phyloP scores from a whole-genome alignment of 1,140 invertebrate genomes.

The Cardiocondyla obscurior region DNA sequence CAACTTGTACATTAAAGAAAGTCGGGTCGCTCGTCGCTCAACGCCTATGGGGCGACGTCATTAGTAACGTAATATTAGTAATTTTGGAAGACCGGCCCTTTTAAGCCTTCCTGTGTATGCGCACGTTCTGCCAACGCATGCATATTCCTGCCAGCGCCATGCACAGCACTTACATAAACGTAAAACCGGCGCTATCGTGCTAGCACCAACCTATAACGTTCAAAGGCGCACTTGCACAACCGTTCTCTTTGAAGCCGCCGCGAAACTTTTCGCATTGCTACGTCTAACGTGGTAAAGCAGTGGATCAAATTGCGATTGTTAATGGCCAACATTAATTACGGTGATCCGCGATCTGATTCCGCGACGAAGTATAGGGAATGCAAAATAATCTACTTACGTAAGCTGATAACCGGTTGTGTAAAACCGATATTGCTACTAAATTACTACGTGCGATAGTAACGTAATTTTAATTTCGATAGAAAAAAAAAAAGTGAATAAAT shows the following conservation, averaged over 20 bases:
- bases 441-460: neutral
- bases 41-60: conserved; percentile 13
- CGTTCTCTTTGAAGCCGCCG: conserved; percentile 29
- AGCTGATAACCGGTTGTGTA: neutral
- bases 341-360: conserved; percentile 8
- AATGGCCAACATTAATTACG: conserved; percentile 38
- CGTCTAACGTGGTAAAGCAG: conserved; percentile 7
- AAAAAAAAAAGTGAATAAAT: neutral
- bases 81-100: conserved; percentile 24
- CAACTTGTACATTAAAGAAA: conserved; percentile 31
- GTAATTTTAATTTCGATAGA: neutral
- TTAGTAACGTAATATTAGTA: conserved; percentile 51
- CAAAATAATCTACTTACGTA: neutral
- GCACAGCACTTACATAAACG: neutral
- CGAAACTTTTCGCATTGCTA: conserved; percentile 38
- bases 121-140: neutral
- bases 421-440: neutral
- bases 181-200: neutral
- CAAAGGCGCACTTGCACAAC: neutral
- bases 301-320: conserved; percentile 48
- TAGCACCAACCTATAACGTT: neutral
- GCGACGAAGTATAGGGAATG: neutral
- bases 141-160: neutral
- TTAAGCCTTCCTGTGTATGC: conserved; percentile 22
- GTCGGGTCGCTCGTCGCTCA: neutral